Conservation (phyloP, 1,140 invertebrate genomes). For the Atta texana region DNA sequence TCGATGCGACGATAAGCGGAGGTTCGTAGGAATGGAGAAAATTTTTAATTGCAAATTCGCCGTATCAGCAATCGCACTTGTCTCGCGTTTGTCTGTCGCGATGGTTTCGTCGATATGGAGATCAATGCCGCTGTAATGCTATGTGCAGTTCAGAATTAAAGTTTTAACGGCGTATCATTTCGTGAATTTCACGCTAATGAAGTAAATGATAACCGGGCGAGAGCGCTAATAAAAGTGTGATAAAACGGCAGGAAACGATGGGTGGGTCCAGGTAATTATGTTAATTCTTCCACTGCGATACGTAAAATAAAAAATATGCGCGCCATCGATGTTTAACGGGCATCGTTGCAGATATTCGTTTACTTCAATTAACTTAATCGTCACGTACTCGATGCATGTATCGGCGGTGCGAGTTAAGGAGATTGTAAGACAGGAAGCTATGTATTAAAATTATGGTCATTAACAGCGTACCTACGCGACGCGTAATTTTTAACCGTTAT, state of each 20-base stretch:
- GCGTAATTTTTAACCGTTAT: constrained; percentile 74
- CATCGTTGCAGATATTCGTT: constrained; percentile 65
- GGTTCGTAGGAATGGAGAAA: background rate
- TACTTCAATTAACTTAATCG: constrained; percentile 74
- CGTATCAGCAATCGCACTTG: constrained; percentile 10
- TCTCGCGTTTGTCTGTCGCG: background rate
- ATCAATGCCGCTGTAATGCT: constrained; percentile 3
- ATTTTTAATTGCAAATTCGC: constrained; percentile 55
- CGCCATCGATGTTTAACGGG: background rate
- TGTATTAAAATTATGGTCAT: constrained; percentile 74
- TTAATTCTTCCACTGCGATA: constrained; percentile 60
- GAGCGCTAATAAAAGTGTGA: constrained; percentile 50
- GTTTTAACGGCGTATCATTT: constrained; percentile 21
- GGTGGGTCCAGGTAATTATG: constrained; percentile 64
- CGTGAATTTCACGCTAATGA: constrained; percentile 54
- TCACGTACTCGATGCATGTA: constrained; percentile 44
- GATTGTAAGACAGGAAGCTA: constrained; percentile 71
- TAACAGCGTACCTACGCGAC: constrained; percentile 66
- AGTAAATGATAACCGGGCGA: constrained; percentile 44
- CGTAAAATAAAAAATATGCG: constrained; percentile 23
- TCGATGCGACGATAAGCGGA: constrained; percentile 24
- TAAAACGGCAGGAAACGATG: constrained; percentile 47
- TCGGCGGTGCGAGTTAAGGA: constrained; percentile 41
- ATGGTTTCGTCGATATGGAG: background rate
- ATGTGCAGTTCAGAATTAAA: constrained; percentile 14